Evolutionary conservation across 2,888 invertebrate genomes (phyloP).

Genomic region (Tricholauxania praeusta): DNA sequence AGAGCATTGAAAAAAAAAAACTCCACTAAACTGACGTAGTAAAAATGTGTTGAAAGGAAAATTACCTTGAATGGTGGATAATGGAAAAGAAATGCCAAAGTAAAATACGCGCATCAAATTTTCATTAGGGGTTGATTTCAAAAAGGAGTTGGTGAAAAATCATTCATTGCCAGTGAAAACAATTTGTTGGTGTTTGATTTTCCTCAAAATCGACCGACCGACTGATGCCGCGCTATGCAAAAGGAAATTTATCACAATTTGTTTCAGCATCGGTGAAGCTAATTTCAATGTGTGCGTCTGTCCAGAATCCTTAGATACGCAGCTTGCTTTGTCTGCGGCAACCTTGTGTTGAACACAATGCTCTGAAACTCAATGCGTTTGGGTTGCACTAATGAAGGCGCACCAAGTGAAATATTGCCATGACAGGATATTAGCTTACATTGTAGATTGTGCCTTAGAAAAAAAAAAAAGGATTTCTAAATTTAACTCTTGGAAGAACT

Average conservation of each 20-base stretch:
- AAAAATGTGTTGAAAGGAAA: conserved; percentile 23
- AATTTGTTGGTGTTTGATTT: conserved; percentile 44
- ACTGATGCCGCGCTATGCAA: neutral
- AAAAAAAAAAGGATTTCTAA: conserved; percentile 21
- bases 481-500: conserved; percentile 9
- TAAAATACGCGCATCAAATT: conserved; percentile 27
- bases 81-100: neutral
- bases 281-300: conserved; percentile 34
- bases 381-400: conserved; percentile 40
- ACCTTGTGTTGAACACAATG: neutral
- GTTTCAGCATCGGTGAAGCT: conserved; percentile 47
- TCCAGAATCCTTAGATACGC: neutral
- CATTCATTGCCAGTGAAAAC: conserved; percentile 35
- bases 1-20: neutral
- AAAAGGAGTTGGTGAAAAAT: conserved; percentile 9
- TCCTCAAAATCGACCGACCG: neutral
- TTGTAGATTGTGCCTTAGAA: neutral
- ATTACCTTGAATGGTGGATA: conserved; percentile 5
- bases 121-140: conserved; percentile 28
- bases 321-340: neutral
- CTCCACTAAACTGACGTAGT: neutral
- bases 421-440: conserved; percentile 39
- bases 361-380: neutral
- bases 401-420: conserved; percentile 41
- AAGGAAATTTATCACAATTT: conserved; percentile 46